phyloP scores from a whole-genome alignment of 2,888 invertebrate genomes.

The Drosophila demipolita region DNA sequence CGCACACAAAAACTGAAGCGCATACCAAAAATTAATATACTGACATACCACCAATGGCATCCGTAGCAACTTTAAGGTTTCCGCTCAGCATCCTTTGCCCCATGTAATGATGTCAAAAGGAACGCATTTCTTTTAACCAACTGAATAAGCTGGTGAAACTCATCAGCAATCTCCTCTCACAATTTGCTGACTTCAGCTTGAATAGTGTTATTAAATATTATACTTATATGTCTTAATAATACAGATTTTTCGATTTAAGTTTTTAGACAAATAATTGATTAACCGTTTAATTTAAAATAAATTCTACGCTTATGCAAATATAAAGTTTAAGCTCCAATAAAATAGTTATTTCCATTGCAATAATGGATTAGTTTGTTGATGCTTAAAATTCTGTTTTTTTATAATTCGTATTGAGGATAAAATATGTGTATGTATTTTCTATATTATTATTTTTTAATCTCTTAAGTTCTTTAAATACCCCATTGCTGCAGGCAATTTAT shows the following conservation, averaged over 20 bases:
- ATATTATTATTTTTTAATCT: too few relatives aligned
- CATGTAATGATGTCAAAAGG: slow-evolving; percentile 62
- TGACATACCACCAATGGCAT: slow-evolving; percentile 59
- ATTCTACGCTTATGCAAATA: not conserved
- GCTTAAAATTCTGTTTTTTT: not conserved
- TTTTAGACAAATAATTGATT: not conserved
- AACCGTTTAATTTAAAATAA: not conserved
- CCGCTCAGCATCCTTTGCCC: slow-evolving; percentile 35
- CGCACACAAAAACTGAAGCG: slow-evolving; percentile 8
- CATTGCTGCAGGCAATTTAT: not conserved
- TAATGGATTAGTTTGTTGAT: not conserved
- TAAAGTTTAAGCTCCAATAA: not conserved
- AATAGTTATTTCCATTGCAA: not conserved
- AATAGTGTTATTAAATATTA: not conserved
- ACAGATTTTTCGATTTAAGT: not conserved
- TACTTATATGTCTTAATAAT: not conserved
- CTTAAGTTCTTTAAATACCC: not conserved
- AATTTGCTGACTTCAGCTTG: not conserved
- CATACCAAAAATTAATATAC: slow-evolving; percentile 75
- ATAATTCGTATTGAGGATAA: not conserved
- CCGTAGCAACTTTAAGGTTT: slow-evolving; percentile 27
- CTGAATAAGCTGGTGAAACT: not conserved
- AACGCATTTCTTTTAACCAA: slow-evolving; percentile 38
- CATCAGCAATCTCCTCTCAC: not conserved
- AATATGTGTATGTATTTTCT: not conserved